Base-by-base conservation (phyloP, 2,888 invertebrate genomes). In the Tuberolachnus salignus region DNA sequence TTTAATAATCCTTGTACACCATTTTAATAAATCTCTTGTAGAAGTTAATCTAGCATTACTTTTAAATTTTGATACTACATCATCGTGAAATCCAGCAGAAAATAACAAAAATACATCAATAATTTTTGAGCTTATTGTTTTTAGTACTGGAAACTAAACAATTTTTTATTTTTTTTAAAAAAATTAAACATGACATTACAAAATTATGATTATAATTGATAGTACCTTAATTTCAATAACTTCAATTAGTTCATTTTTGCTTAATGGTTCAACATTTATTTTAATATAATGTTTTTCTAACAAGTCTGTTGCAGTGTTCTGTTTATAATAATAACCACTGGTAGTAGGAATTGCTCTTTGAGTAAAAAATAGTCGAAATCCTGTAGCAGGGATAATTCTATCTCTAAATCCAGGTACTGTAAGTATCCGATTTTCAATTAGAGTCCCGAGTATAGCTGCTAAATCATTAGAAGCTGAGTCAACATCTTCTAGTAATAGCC, bases 401-500 rank as follows among this genome's bases (percentile, higher is more conserved):
- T 95, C 94, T 66, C 94, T 90, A 85, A 94, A 95, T 0, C 97
- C 97, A 4, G 97, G 96, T 6, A 98, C 92, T 78, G 92, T 91
- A 1, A 97, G 87, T 23, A 90, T 90, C 81, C 91, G 90, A 75
- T 93, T 92, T 86, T 98, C 96, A 55, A 97, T 86, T 4, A 98
- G 88, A 64, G 94, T 93, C 82, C 93, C 90, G 14, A 98, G 86
- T 16, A 96, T 90, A 0, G 97, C 94, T 0, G 94, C 91, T 0
- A 98, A 95, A 85, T 99, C 99, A 84, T 94, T 90, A 1, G 95
- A 94, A 1, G 97, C 98, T 81, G 92, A 91, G 85, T 99, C 98
- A 67, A 99, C 91, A 85, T 99, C 99, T 87, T 99, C 98, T 81
- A 99, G 86, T 3, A 99, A 87, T 42, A 99, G 86, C 97, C 98